Percentiles rank a stretch among this genome's conserved stretches.
Evolutionary conservation across 2,797 vertebrate species (phyloP).

Genomic region (Sebastes aleutianus): DNA sequence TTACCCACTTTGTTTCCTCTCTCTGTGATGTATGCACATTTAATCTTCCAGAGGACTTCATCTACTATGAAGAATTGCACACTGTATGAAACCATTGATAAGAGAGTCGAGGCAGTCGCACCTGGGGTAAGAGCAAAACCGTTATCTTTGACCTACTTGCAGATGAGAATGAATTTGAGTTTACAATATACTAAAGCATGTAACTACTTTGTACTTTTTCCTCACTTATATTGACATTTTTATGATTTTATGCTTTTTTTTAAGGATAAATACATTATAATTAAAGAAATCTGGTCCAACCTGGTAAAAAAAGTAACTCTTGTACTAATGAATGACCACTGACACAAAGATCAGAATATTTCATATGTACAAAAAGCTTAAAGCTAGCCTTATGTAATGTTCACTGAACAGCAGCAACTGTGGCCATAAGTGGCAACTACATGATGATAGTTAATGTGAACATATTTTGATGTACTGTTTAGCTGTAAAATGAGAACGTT

Average conservation of each 20-base stretch:
- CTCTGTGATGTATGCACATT: background rate
- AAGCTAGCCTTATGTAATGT: too few species aligned
- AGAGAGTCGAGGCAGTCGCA: rapidly evolving
- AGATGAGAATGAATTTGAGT: background rate
- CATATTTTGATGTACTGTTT: too few species aligned
- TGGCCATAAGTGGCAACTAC: too few species aligned
- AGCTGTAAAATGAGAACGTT: too few species aligned
- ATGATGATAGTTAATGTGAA: too few species aligned
- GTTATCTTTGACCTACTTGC: background rate
- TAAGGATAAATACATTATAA: too few species aligned
- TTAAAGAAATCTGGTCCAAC: background rate
- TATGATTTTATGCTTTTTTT: too few species aligned
- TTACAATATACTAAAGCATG: too few species aligned
- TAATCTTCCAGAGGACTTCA: background rate
- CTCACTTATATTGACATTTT: background rate
- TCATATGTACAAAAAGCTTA: too few species aligned
- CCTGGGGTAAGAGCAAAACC: constrained; percentile 22
- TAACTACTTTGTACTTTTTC: background rate
- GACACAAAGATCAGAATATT: too few species aligned
- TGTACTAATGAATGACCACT: too few species aligned
- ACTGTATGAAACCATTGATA: constrained; percentile 50
- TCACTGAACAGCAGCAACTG: too few species aligned
- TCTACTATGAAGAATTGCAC: background rate
- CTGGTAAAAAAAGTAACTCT: background rate
- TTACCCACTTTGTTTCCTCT: background rate